Evolutionary conservation across 1,140 invertebrate species (phyloP).

Genomic region (Psilanteris sp.): DNA sequence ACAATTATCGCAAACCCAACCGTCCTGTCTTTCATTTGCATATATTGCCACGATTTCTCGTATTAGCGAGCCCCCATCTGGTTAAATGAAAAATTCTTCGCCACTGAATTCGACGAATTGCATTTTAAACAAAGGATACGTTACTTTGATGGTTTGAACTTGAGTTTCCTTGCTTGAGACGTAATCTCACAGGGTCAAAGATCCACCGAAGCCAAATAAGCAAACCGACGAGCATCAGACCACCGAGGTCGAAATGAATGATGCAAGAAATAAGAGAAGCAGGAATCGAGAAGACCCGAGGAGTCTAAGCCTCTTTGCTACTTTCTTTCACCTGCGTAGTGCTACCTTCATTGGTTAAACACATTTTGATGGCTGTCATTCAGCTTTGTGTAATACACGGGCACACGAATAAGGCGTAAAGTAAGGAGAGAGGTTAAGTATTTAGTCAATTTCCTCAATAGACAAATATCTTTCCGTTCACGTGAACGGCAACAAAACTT

Average conservation of each 20-base stretch:
- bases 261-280: constrained; percentile 49
- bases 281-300: constrained; percentile 52
- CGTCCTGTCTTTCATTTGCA: constrained; percentile 34
- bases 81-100: constrained; percentile 9
- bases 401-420: too few relatives aligned
- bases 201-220: constrained; percentile 59
- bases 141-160: constrained; percentile 19
- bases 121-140: neutral
- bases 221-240: constrained; percentile 22
- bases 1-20: constrained; percentile 30
- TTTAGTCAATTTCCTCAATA: constrained; percentile 1
- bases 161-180: constrained; percentile 39
- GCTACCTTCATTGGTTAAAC: constrained; percentile 27
- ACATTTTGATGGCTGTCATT: constrained; percentile 29
- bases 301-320: constrained; percentile 57
- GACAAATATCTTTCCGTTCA: too few relatives aligned
- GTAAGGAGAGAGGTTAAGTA: constrained; percentile 9
- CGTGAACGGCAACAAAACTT: too few relatives aligned
- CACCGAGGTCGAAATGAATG: constrained; percentile 56
- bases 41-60: constrained; percentile 4
- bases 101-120: too few relatives aligned
- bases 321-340: constrained; percentile 36
- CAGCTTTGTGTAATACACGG: neutral
- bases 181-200: constrained; percentile 32
- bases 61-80: neutral